Evolutionary conservation across 2,113 vertebrate species (phyloP), one percentile per base, ranked within the genome.

Genomic region (Neotragus pygmaeus): DNA sequence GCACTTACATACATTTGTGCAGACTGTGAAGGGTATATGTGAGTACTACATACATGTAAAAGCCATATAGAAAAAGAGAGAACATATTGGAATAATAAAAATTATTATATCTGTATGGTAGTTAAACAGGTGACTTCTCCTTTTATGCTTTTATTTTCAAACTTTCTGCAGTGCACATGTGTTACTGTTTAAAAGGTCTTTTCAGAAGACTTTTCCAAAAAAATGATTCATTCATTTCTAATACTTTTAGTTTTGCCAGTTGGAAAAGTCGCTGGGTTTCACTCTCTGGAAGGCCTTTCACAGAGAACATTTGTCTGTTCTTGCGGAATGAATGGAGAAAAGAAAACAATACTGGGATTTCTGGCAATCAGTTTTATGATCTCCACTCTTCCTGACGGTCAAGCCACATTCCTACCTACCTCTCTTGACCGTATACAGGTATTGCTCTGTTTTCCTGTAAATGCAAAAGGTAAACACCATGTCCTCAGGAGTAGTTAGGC

Each of bases 401-500:
- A 92, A 97, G n/a, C 36, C 77, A 95, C 82, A 93, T 82, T 93
- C 83, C 90, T 89, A 23, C 70, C 64, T 80, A 58, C 95, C 45
- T 90, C 55, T 62, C 53, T 73, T 85, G 21, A 88, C 19, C 7
- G 25, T 47, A 93, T 33, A 91, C 51, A 82, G 47, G 88, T 60
- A 92, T 49, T 96, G 58, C 84, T 96, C 82, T 49, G 28, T 30
- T 36, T 97, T 97, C 91, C 91, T 94, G 64, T 88, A 96, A 97
- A 92, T 9, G 64, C 47, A 77, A 81, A 92, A 90, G 80, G 88
- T 90, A 97, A 97, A 94, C 39, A 60, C 36, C 13, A 9, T 64
- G 85, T 94, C 64, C 95, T 97, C 57, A 25, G n/a, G 36, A 89
- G 7, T 6, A 93, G 73, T 95, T 90, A 90, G 47, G 85, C 93